Evolutionary conservation across 2,113 vertebrate species (phyloP).

Genomic region (Anoplopoma fimbria): DNA sequence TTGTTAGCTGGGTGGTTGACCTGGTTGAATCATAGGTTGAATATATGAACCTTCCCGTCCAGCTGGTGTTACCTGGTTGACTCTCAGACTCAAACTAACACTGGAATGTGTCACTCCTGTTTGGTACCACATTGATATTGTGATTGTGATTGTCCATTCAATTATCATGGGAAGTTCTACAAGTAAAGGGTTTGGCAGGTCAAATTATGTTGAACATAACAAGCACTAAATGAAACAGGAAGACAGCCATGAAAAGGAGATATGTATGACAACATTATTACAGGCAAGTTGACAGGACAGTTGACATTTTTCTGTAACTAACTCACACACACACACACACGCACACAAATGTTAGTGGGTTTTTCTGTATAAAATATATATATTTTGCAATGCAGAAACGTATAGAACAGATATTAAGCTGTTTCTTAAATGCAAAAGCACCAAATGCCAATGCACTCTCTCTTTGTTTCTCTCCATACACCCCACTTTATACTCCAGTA

Average conservation of each 20-base stretch:
- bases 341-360: neutral
- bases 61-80: neutral
- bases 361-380: neutral
- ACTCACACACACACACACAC: neutral
- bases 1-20: neutral
- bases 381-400: neutral
- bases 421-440: neutral
- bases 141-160: neutral
- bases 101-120: slow-evolving; percentile 1
- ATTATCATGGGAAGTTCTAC: neutral
- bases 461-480: neutral
- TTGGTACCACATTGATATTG: neutral
- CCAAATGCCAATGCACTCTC: too few relatives aligned
- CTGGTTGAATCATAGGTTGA: neutral
- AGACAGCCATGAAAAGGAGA: slow-evolving; percentile 6
- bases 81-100: neutral
- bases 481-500: neutral
- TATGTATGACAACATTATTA: slow-evolving; percentile 26
- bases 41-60: neutral
- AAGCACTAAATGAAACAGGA: slow-evolving; percentile 25
- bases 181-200: slow-evolving; percentile 7
- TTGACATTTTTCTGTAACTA: slow-evolving; percentile 40
- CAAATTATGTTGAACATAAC: slow-evolving; percentile 2
- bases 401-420: neutral
- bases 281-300: neutral